These are phyloP conservation scores for Bugulina stolonifera DNA, from an alignment of 2,888 invertebrate species.

Conservation along the genomic window DNA sequence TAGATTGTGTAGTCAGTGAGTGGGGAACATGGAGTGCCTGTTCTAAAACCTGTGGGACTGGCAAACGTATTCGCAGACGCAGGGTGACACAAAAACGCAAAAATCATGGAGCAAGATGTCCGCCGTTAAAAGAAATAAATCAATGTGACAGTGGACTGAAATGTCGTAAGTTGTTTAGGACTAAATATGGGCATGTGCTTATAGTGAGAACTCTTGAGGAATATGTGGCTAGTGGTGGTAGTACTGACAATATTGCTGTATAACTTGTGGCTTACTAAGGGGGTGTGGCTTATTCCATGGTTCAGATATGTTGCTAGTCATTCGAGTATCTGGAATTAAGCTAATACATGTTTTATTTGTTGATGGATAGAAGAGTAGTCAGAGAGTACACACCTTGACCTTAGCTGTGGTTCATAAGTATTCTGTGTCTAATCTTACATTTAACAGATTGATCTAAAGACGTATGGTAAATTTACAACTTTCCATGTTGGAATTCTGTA, in stretches of 20 bases:
- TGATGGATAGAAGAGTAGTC: too few relatives aligned
- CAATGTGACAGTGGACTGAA: background rate
- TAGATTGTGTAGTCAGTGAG: slow-evolving; percentile 7
- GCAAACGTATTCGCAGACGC: slow-evolving; percentile 16
- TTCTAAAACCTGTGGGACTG: slow-evolving; percentile 19
- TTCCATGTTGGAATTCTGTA: too few relatives aligned
- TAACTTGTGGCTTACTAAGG: too few relatives aligned
- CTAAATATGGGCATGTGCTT: background rate
- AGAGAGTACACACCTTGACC: too few relatives aligned
- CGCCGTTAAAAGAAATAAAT: background rate
- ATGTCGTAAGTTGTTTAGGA: slow-evolving; percentile 22
- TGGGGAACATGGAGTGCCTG: slow-evolving; percentile 18
- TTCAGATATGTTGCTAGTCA: too few relatives aligned
- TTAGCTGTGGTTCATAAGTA: too few relatives aligned
- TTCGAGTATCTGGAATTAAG: too few relatives aligned
- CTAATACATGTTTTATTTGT: too few relatives aligned
- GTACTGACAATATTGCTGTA: background rate
- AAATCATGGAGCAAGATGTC: slow-evolving; percentile 16
- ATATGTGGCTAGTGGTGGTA: background rate
- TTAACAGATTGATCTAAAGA: too few relatives aligned
- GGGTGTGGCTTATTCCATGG: too few relatives aligned
- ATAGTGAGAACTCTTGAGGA: background rate
- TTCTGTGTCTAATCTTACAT: too few relatives aligned
- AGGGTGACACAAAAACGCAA: background rate
- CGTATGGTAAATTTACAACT: too few relatives aligned